A percentile compares a stretch with the other conserved stretches of the same genome.
phyloP scores from a whole-genome alignment of 2,113 vertebrate species.

The Sarotherodon lohbergeri region DNA sequence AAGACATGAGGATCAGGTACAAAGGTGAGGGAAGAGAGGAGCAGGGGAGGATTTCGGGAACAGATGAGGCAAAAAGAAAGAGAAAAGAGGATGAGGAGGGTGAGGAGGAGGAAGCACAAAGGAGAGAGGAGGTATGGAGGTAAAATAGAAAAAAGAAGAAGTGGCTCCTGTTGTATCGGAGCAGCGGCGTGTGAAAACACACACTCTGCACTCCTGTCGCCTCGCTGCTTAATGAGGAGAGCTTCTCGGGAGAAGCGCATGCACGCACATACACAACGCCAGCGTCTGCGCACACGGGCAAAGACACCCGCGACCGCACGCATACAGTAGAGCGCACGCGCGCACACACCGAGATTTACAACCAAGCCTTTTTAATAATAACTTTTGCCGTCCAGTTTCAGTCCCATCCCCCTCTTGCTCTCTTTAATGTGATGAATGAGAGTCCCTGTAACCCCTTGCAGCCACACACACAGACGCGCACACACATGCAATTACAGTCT shows the following conservation, averaged over 20 bases:
- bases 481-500: conserved; percentile 11
- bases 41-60: not conserved
- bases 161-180: conserved; percentile 52
- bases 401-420: conserved; percentile 54
- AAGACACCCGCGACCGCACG: conserved; percentile 15
- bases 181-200: conserved; percentile 70
- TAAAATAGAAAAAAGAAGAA: conserved; percentile 19
- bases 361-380: conserved; percentile 67
- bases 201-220: conserved; percentile 70
- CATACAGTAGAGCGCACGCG: conserved; percentile 1
- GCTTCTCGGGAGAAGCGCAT: conserved; percentile 42
- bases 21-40: not conserved
- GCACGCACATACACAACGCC: conserved; percentile 5
- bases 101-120: conserved; percentile 11
- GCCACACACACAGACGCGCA: conserved; percentile 11
- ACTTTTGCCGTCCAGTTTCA: conserved; percentile 61
- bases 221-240: conserved; percentile 69
- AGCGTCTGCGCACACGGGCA: not conserved
- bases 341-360: conserved; percentile 56
- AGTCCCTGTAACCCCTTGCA: conserved; percentile 38
- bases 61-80: not conserved
- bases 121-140: not conserved
- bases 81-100: not conserved
- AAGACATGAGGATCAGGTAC: not conserved
- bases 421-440: conserved; percentile 64